Percentiles rank a stretch among this genome's conserved stretches.
These are phyloP conservation scores for Picathartes gymnocephalus DNA, from an alignment of 2,113 vertebrate genomes.

Conservation along the genomic window DNA sequence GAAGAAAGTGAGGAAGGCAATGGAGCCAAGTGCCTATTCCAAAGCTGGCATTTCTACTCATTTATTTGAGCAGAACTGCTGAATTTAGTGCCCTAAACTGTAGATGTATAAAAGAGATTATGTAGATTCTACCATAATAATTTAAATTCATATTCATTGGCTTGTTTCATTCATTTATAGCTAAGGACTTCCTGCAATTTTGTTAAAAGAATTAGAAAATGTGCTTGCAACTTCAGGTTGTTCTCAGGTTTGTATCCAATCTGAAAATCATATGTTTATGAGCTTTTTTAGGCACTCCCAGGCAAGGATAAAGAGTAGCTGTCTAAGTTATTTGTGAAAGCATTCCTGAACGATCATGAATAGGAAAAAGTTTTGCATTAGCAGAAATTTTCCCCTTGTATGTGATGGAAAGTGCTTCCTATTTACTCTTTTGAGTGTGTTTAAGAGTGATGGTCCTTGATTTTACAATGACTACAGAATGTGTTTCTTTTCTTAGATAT, in stretches of 20 bases:
- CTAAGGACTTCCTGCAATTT: neutral
- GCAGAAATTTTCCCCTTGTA: neutral
- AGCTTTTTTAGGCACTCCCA: neutral
- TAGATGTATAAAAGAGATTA: neutral
- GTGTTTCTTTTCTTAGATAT: neutral
- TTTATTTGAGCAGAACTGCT: neutral
- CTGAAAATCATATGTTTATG: neutral
- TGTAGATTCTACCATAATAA: neutral
- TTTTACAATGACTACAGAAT: neutral
- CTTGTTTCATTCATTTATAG: neutral
- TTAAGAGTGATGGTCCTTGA: neutral
- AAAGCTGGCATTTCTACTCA: neutral
- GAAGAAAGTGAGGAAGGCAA: neutral
- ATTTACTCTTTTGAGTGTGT: neutral
- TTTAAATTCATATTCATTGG: neutral
- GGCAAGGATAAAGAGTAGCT: neutral
- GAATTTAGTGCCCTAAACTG: neutral
- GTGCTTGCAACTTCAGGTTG: neutral
- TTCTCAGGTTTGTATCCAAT: neutral
- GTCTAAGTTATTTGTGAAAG: neutral
- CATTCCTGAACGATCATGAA: slow-evolving; percentile 10
- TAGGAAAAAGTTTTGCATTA: slow-evolving; percentile 18
- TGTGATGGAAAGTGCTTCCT: neutral
- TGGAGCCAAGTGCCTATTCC: neutral
- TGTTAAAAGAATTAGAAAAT: neutral